Evolutionary conservation across 2,888 invertebrate species (phyloP).

Genomic region (Listrodromus nycthemerus): DNA sequence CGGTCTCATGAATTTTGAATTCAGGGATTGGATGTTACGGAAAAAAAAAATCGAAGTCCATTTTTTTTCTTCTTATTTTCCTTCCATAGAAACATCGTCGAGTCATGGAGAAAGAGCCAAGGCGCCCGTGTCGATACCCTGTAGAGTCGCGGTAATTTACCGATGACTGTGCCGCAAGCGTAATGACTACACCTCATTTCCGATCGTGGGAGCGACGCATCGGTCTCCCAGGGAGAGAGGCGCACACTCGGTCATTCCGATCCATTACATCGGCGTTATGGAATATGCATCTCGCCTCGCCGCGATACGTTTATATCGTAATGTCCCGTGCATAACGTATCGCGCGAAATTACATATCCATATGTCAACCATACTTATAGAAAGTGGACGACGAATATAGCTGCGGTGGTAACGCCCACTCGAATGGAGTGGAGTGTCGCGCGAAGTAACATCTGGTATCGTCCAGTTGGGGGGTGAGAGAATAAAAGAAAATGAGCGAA

Average conservation of each 20-base stretch:
- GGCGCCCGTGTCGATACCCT: background rate
- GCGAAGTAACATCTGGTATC: slow-evolving; percentile 37
- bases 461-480: slow-evolving; percentile 22
- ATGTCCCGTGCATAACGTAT: slow-evolving; percentile 16
- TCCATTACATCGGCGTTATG: slow-evolving; percentile 14
- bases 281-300: slow-evolving; percentile 4
- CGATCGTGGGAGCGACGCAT: slow-evolving; percentile 27
- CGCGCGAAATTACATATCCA: slow-evolving; percentile 1
- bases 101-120: background rate
- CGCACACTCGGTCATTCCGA: slow-evolving; percentile 27
- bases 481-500: slow-evolving; percentile 17
- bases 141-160: background rate
- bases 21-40: background rate
- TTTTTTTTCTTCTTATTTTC: background rate
- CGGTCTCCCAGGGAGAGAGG: background rate
- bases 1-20: background rate
- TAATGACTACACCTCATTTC: slow-evolving; percentile 14
- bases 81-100: background rate
- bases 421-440: slow-evolving; percentile 35
- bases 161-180: slow-evolving; percentile 11
- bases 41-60: background rate
- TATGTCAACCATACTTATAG: slow-evolving; percentile 27
- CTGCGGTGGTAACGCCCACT: slow-evolving; percentile 31
- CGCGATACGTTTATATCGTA: slow-evolving; percentile 10
- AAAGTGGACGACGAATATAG: slow-evolving; percentile 35